Percentiles rank a stretch among this genome's conserved stretches.
These are phyloP conservation scores for Momotus momota DNA, from an alignment of 2,797 vertebrate genomes.

Conservation along the genomic window DNA sequence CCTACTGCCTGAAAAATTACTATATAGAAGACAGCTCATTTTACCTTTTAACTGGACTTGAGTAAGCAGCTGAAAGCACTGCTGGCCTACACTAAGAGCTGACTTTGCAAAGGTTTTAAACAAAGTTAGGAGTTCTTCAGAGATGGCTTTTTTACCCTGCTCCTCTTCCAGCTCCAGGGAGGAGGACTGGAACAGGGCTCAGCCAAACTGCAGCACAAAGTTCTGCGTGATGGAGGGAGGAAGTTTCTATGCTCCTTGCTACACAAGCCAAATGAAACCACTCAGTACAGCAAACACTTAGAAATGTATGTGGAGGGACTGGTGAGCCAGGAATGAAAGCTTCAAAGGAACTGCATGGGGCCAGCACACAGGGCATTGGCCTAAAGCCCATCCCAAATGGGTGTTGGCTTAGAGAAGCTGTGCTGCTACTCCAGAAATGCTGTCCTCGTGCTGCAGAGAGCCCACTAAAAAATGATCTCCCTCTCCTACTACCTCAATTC, in stretches of 20 bases:
- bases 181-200: not conserved
- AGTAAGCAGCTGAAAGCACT: conserved; percentile 28
- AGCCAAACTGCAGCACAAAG: conserved; percentile 36
- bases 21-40: not conserved
- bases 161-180: conserved; percentile 5
- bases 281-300: conserved; percentile 19
- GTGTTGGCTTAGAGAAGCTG: conserved; percentile 16
- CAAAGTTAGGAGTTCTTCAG: conserved; percentile 10
- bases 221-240: conserved; percentile 10
- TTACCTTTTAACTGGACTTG: not conserved
- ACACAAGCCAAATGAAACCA: conserved; percentile 59
- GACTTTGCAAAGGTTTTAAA: conserved; percentile 39
- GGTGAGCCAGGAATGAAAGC: conserved; percentile 54
- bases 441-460: not conserved
- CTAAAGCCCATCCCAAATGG: conserved; percentile 49
- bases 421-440: conserved; percentile 20
- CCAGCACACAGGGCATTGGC: conserved; percentile 55
- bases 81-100: conserved; percentile 17
- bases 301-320: conserved; percentile 17
- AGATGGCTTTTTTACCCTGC: not conserved
- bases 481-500: not conserved
- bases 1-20: not conserved
- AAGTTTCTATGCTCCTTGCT: conserved; percentile 19
- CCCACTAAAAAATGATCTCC: not conserved
- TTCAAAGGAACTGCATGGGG: conserved; percentile 62